Conservation (phyloP, 2,113 vertebrate genomes). For the Paradisaea rubra region DNA sequence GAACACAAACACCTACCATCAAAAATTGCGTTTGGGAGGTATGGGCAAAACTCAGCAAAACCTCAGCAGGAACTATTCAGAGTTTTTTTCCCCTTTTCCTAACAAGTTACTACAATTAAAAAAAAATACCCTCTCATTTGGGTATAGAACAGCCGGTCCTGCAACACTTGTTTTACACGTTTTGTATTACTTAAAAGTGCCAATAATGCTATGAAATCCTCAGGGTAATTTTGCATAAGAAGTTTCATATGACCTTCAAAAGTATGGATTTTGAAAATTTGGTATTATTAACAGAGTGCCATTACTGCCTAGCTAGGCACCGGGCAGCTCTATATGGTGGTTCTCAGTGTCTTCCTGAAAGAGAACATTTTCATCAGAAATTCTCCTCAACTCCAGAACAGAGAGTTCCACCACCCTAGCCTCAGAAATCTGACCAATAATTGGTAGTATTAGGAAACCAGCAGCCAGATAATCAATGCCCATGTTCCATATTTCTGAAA, state of each 20-base stretch:
- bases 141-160: neutral
- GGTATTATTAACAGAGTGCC: neutral
- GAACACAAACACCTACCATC: neutral
- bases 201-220: neutral
- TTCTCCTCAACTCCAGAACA: neutral
- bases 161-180: neutral
- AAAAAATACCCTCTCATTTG: neutral
- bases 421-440: neutral
- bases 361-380: neutral
- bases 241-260: neutral
- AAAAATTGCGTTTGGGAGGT: neutral
- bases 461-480: neutral
- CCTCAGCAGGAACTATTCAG: neutral
- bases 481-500: neutral
- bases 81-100: neutral
- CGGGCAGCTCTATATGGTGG: neutral
- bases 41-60: neutral
- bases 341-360: neutral
- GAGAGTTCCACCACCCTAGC: neutral
- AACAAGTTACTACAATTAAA: neutral
- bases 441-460: neutral
- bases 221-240: neutral
- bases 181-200: neutral
- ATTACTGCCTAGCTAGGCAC: neutral
- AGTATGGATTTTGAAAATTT: neutral